phyloP scores from a whole-genome alignment of 2,113 vertebrate species.

The Tachysurus vachellii region DNA sequence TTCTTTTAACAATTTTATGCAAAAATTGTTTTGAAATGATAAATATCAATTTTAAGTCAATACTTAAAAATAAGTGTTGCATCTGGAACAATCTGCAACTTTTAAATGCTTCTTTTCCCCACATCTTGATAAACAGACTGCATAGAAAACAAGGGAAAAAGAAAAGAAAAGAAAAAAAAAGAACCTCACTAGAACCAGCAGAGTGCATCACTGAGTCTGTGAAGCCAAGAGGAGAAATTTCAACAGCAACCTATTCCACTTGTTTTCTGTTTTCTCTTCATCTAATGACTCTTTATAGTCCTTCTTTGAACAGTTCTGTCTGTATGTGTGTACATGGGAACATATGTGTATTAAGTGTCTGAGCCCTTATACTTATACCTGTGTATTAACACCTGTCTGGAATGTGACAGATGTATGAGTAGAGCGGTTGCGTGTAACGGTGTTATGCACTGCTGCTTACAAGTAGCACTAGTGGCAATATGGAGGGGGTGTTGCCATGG shows the following conservation, averaged over 20 bases:
- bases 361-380: neutral
- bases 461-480: slow-evolving; percentile 25
- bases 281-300: neutral
- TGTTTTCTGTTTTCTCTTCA: neutral
- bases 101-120: neutral
- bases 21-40: neutral
- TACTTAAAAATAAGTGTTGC: neutral
- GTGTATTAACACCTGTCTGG: neutral
- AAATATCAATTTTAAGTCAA: neutral
- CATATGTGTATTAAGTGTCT: neutral
- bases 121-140: neutral
- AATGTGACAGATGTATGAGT: neutral
- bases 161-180: neutral
- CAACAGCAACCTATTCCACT: neutral
- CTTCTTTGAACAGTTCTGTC: neutral
- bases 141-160: neutral
- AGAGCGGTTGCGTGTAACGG: neutral
- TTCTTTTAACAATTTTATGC: neutral
- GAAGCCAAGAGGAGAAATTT: neutral
- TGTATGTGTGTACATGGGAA: neutral
- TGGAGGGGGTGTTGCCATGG: slow-evolving; percentile 40
- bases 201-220: slow-evolving; percentile 32
- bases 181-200: slow-evolving; percentile 1
- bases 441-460: slow-evolving; percentile 17
- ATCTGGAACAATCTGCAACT: neutral